These are phyloP conservation scores for Cephus nigrinus DNA, from an alignment of 2,888 invertebrate species.

Conservation along the genomic window DNA sequence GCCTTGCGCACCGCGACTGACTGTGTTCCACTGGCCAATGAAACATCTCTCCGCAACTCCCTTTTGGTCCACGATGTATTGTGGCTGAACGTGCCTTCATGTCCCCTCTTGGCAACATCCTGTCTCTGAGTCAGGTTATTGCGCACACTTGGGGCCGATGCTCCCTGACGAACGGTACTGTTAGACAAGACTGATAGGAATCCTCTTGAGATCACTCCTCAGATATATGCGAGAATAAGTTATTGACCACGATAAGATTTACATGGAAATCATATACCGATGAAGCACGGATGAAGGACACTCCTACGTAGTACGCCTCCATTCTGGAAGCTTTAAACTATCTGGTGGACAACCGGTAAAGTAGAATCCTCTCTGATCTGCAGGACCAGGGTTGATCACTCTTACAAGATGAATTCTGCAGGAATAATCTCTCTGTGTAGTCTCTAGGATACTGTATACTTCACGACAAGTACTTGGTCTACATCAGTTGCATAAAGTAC, in stretches of 20 bases:
- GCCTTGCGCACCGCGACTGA: background rate
- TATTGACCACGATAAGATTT: background rate
- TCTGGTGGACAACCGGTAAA: background rate
- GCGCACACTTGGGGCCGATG: background rate
- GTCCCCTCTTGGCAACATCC: background rate
- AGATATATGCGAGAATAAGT: background rate
- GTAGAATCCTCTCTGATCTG: background rate
- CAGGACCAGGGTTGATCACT: background rate
- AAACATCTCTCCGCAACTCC: background rate
- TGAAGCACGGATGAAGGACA: background rate
- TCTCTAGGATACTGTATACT: background rate
- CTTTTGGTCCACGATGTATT: background rate
- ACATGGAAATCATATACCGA: background rate
- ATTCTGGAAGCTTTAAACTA: background rate
- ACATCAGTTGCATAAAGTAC: background rate
- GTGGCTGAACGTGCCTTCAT: background rate
- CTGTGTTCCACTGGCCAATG: background rate
- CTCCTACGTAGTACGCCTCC: background rate
- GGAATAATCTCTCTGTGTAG: background rate
- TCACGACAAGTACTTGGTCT: background rate
- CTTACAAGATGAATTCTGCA: background rate
- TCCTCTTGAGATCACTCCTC: background rate
- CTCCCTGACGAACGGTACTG: background rate
- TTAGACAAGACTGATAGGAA: background rate
- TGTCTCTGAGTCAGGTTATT: background rate